phyloP scores from a whole-genome alignment of 2,113 vertebrate species.

The Toxostoma redivivum region DNA sequence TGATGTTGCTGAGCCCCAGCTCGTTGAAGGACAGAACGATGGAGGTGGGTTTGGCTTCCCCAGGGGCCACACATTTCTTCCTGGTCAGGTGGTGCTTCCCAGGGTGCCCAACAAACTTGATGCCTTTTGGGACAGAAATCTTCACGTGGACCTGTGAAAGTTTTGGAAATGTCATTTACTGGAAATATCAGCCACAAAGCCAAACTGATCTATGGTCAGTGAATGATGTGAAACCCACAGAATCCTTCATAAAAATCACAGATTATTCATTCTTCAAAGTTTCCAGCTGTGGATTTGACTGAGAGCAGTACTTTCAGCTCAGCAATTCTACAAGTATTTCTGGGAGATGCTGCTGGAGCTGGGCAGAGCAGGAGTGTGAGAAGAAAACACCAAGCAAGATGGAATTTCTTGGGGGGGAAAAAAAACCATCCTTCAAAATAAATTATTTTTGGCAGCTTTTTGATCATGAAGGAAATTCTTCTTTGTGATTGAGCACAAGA shows the following conservation, averaged over 20 bases:
- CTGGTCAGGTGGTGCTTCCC: slow-evolving; percentile 87
- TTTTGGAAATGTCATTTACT: not conserved
- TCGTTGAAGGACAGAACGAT: slow-evolving; percentile 86
- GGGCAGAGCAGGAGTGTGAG: not conserved
- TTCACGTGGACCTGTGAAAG: slow-evolving; percentile 85
- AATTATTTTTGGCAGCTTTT: not conserved
- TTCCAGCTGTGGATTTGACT: not conserved
- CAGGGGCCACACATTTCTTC: slow-evolving; percentile 84
- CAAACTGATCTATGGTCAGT: not conserved
- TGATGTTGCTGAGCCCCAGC: slow-evolving; percentile 85
- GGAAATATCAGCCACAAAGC: not conserved
- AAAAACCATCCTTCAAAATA: not conserved
- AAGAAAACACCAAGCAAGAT: not conserved
- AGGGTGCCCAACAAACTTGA: slow-evolving; percentile 88
- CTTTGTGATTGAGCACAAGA: not conserved
- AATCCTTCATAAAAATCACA: not conserved
- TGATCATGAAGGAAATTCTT: not conserved
- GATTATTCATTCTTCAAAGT: not conserved
- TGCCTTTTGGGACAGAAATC: slow-evolving; percentile 86
- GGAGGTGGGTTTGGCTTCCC: slow-evolving; percentile 85
- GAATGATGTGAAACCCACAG: not conserved
- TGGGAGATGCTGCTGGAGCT: not conserved
- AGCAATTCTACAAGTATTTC: not conserved
- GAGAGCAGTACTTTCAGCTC: not conserved
- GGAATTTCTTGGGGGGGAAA: not conserved